These are phyloP conservation scores for Dusona sp. DNA, from an alignment of 2,888 invertebrate genomes.

Conservation along the genomic window DNA sequence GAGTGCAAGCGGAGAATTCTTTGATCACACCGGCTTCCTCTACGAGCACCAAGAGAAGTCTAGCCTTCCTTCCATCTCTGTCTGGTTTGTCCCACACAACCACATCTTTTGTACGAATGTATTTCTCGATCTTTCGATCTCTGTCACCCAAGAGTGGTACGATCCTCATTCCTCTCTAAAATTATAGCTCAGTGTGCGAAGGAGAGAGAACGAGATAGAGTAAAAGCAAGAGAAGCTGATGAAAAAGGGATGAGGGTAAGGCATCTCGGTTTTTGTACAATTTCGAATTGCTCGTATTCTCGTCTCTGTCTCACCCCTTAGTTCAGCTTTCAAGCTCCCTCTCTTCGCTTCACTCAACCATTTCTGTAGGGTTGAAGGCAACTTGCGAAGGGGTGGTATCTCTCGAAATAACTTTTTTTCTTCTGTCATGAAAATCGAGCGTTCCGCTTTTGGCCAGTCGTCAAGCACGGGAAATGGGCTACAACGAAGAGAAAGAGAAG, in stretches of 20 bases:
- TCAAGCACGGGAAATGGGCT: constrained; percentile 53
- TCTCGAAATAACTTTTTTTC: constrained; percentile 63
- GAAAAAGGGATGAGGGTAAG: background rate
- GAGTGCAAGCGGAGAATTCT: constrained; percentile 26
- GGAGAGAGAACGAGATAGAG: background rate
- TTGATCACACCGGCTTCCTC: constrained; percentile 48
- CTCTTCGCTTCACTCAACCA: background rate
- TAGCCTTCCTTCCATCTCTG: background rate
- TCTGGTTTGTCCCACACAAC: background rate
- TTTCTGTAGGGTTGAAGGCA: background rate
- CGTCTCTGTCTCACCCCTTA: constrained; percentile 6
- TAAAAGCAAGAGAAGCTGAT: background rate
- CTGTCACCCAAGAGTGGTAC: constrained; percentile 4
- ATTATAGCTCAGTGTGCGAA: constrained; percentile 21
- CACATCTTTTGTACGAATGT: background rate
- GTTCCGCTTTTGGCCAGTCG: constrained; percentile 62
- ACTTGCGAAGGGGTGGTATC: constrained; percentile 18
- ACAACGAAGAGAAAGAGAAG: constrained; percentile 25
- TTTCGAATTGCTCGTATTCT: constrained; percentile 34
- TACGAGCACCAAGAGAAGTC: background rate
- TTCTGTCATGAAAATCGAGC: constrained; percentile 52
- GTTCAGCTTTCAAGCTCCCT: constrained; percentile 5
- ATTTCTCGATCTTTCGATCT: constrained; percentile 23
- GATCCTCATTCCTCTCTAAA: constrained; percentile 8
- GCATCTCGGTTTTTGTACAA: constrained; percentile 15